A percentile compares a stretch with the other conserved stretches of the same genome.
phyloP scores from a whole-genome alignment of 1,140 invertebrate species.

The Platyura marginata region DNA sequence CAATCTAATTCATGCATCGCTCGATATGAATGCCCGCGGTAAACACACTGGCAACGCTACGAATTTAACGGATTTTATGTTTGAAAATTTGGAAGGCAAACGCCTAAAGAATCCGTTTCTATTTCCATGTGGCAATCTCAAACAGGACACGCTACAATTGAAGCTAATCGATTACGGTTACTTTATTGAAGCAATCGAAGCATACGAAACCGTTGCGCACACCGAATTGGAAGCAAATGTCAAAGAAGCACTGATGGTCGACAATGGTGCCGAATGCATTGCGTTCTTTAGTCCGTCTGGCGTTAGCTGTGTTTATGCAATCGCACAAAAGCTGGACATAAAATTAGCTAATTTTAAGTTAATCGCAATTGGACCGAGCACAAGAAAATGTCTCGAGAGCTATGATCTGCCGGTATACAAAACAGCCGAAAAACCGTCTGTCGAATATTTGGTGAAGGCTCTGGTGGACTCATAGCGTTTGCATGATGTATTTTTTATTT shows the following conservation, averaged over 20 bases:
- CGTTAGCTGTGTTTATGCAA: constrained; percentile 16
- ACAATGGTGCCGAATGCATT: constrained; percentile 25
- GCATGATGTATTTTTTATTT: constrained; percentile 1
- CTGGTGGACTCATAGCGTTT: constrained; percentile 17
- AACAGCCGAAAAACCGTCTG: constrained; percentile 21
- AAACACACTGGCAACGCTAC: constrained; percentile 29
- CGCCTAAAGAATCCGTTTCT: constrained; percentile 21
- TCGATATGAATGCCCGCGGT: constrained; percentile 29
- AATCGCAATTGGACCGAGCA: constrained; percentile 22
- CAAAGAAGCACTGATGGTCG: constrained; percentile 23
- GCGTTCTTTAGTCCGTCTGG: constrained; percentile 36
- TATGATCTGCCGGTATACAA: constrained; percentile 15
- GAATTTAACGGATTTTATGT: constrained; percentile 27
- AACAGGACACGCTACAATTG: constrained; percentile 27
- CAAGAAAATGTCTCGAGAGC: constrained; percentile 15
- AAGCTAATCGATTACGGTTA: constrained; percentile 23
- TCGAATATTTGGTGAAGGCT: constrained; percentile 22
- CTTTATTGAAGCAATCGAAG: constrained; percentile 26
- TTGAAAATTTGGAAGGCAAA: constrained; percentile 24
- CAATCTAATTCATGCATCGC: constrained; percentile 22
- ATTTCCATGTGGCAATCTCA: constrained; percentile 31
- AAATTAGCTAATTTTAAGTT: constrained; percentile 15
- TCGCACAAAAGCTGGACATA: constrained; percentile 12
- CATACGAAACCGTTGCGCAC: constrained; percentile 29
- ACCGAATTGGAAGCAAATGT: constrained; percentile 26